phyloP scores from a whole-genome alignment of 2,888 invertebrate species.

The Siphlonurus alternatus region DNA sequence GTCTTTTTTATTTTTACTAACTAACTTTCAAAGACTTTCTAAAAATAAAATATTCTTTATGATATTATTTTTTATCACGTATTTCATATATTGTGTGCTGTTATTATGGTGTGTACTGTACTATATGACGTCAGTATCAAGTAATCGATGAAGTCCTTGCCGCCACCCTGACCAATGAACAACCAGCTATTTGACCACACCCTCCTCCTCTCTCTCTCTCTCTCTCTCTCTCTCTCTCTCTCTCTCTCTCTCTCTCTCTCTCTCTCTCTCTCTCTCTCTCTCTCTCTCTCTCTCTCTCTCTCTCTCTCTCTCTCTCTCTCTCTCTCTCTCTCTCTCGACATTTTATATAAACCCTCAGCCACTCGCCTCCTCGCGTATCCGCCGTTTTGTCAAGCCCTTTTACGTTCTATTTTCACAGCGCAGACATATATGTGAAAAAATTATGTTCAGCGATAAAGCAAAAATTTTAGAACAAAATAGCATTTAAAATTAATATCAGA shows the following conservation, averaged over 20 bases:
- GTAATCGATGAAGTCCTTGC: slow-evolving; percentile 1
- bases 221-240: background rate
- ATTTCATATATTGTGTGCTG: background rate
- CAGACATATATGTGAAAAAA: too few species aligned
- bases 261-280: background rate
- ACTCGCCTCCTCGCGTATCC: too few species aligned
- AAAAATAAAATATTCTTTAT: background rate
- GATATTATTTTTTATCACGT: background rate
- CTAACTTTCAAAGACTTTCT: too few species aligned
- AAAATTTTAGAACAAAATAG: too few species aligned
- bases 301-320: background rate
- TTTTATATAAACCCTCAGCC: background rate
- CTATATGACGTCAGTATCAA: background rate
- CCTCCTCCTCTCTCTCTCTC: background rate
- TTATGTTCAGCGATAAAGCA: too few species aligned
- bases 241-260: slow-evolving; percentile 5
- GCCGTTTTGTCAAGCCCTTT: too few species aligned
- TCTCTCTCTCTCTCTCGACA: background rate
- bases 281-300: background rate
- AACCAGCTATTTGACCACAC: background rate
- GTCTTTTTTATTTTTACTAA: background rate
- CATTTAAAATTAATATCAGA: too few species aligned
- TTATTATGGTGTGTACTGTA: background rate
- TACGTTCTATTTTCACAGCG: too few species aligned
- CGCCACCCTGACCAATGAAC: background rate